Evolutionary conservation across 2,888 invertebrate genomes (phyloP).

Genomic region (Acrocyrtus sp.): DNA sequence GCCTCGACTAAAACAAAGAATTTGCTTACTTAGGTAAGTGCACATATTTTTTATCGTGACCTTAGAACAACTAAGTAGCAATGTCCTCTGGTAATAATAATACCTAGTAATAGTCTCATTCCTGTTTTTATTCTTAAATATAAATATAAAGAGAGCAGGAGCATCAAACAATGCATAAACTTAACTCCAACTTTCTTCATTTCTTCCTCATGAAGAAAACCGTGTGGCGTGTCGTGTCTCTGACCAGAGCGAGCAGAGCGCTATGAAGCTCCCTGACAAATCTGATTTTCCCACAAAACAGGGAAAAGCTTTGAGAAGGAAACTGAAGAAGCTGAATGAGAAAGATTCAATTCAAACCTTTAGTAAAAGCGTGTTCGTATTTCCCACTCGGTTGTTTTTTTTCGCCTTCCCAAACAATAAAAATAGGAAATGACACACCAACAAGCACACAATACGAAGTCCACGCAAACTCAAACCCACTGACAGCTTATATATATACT

Average conservation of each 20-base stretch:
- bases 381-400: too few relatives aligned
- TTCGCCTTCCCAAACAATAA: background rate
- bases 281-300: background rate
- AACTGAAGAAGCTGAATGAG: background rate
- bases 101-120: background rate
- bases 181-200: constrained; percentile 15
- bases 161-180: constrained; percentile 23
- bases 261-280: too few relatives aligned
- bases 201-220: background rate
- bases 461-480: background rate
- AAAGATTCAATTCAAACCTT: too few relatives aligned
- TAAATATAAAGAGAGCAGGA: too few relatives aligned
- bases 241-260: background rate
- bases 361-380: too few relatives aligned
- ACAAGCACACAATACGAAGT: background rate
- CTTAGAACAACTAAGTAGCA: constrained; percentile 22
- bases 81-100: constrained; percentile 36
- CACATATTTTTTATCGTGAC: too few relatives aligned
- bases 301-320: background rate
- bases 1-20: background rate
- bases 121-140: background rate
- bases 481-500: too few relatives aligned
- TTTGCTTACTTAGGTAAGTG: background rate
- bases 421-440: background rate
- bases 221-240: background rate